Conservation (phyloP, 2,888 invertebrate species). For the Diarsia rubi region DNA sequence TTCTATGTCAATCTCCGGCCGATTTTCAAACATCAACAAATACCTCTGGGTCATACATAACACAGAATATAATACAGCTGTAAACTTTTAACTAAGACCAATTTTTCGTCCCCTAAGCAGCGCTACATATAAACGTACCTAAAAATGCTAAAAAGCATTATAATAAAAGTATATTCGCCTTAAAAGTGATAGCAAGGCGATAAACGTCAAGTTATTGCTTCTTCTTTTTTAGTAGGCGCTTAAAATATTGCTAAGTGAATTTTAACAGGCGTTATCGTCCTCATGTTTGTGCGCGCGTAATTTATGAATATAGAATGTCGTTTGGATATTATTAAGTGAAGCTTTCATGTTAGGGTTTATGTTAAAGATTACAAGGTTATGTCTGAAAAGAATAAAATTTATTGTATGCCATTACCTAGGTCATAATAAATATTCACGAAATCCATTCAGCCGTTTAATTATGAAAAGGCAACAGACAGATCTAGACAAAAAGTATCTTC, state of each 20-base stretch:
- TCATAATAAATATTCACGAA: not conserved
- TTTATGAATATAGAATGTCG: constrained; percentile 11
- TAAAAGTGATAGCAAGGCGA: constrained; percentile 42
- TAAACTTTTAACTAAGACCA: not conserved
- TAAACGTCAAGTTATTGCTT: constrained; percentile 55
- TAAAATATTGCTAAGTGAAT: constrained; percentile 54
- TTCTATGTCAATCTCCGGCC: not conserved
- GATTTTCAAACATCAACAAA: not conserved
- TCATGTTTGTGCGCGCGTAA: constrained; percentile 30
- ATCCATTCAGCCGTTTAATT: not conserved
- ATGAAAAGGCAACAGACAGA: not conserved
- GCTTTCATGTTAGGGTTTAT: not conserved
- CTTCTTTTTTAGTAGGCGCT: constrained; percentile 52
- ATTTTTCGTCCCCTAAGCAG: constrained; percentile 1
- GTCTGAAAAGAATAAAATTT: not conserved
- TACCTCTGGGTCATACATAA: not conserved
- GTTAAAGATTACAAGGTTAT: not conserved
- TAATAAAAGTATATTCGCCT: constrained; percentile 30
- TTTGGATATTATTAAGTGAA: constrained; percentile 4
- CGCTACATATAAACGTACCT: constrained; percentile 7
- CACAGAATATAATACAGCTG: not conserved
- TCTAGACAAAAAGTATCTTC: not conserved
- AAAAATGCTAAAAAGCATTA: constrained; percentile 13
- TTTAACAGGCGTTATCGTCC: constrained; percentile 50
- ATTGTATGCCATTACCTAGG: not conserved